Evolutionary conservation across 35 echinoderm and acorn worm genomes (phyloP), one percentile per base, ranked within the genome.

Genomic region (Ophioderma brevispina): DNA sequence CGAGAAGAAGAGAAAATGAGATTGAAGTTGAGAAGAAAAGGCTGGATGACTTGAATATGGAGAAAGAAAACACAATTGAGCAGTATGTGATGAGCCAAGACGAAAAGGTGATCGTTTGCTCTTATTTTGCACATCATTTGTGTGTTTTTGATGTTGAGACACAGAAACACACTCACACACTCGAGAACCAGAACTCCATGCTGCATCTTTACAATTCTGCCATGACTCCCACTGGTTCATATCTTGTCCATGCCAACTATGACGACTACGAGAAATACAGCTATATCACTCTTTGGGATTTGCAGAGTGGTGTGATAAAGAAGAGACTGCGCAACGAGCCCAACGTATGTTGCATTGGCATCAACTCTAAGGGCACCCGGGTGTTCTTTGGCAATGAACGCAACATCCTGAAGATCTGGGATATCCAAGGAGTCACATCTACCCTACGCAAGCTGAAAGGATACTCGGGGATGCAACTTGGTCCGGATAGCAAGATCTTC

Each of bases 41-140:
- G 55, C 64, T 98, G 40, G 96, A 98, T 3, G 91, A 95, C 34
- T 79, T 92, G 37, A 80, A 87, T 25, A 89, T 92, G 82, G 96
- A 98, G 80, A 98, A 98, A 41, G 96, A 98, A 42, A 98, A 98
- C 35, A 90, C 96, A 21, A 98, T 98, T 36, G 93, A 93, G 64
- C 93, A 98, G 79, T 98, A 88, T 39, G 21, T 92, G n/a, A 82
- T 98, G 84, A 98, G 93, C 76, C 13, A 85, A 36, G 96, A 95
- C 38, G 96, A 98, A 31, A 87, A 81, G 35, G 39, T 98, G 1
- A 87, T 98, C 19, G 93, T 98, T 8, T 95, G 93, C 36, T 98
- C 93, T 3, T 95, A 95, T 37, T 98, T 98, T 78, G 93, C 90
- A 0, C 96, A 98, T 88, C 96, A 98, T 49, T 84, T 98, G 80